Evolutionary conservation across 2,797 vertebrate species (phyloP).

Genomic region (Cetoscarus ocellatus): DNA sequence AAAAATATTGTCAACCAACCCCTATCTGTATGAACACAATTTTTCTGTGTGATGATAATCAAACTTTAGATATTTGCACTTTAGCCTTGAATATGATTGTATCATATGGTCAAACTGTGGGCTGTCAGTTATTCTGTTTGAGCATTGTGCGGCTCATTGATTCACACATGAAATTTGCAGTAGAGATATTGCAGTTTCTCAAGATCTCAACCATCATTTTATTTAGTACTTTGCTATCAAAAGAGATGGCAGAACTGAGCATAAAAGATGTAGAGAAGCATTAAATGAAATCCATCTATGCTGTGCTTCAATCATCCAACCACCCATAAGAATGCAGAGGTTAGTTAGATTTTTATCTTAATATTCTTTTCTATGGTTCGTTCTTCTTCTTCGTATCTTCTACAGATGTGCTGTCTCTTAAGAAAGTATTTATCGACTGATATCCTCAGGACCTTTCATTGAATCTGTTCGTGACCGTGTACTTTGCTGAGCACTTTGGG

Average conservation of each 20-base stretch:
- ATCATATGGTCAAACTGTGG: no score
- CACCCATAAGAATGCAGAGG: not conserved
- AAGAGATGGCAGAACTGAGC: no score
- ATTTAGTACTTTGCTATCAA: not conserved
- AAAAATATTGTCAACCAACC: no score
- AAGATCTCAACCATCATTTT: not conserved
- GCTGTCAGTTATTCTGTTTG: not conserved
- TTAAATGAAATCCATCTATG: not conserved
- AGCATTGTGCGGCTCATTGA: not conserved
- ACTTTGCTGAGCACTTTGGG: slow-evolving; percentile 25
- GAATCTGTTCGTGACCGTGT: slow-evolving; percentile 32
- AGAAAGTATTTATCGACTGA: slow-evolving; percentile 12
- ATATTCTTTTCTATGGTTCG: slow-evolving; percentile 1
- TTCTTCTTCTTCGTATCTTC: not conserved
- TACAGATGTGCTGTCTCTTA: slow-evolving; percentile 11
- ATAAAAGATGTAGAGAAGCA: not conserved
- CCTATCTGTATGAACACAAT: no score
- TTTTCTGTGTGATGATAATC: no score
- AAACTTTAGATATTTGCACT: no score
- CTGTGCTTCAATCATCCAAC: not conserved
- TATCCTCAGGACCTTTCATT: slow-evolving; percentile 21
- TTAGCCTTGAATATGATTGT: no score
- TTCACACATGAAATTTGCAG: not conserved
- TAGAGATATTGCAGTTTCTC: not conserved
- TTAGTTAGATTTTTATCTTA: not conserved